Percentiles rank a stretch among this genome's conserved stretches.
Evolutionary conservation across 1,140 invertebrate species (phyloP).

Genomic region (Latrodectus geometricus): DNA sequence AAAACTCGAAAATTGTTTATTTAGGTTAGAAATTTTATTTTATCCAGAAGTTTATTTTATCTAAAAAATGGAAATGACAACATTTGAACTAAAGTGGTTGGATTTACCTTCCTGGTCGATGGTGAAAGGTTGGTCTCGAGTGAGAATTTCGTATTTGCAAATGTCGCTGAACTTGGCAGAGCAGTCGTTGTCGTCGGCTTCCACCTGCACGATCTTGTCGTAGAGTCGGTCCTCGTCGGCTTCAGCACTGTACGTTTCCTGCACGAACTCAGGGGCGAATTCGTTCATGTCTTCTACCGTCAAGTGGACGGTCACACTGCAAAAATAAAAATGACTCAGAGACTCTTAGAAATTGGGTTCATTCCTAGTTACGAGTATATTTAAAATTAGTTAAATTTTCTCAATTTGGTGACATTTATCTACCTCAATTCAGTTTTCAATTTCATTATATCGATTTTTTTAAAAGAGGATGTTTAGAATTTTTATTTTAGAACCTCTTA

Average conservation of each 20-base stretch:
- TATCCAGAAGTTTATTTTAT: no score
- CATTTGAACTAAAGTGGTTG: not conserved
- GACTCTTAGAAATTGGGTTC: not conserved
- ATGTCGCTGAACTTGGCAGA: slow-evolving; percentile 92
- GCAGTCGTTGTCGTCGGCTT: slow-evolving; percentile 90
- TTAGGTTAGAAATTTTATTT: no score
- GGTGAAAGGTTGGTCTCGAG: slow-evolving; percentile 83
- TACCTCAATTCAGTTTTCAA: no score
- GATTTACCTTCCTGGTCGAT: slow-evolving; percentile 87
- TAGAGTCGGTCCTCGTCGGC: slow-evolving; percentile 92
- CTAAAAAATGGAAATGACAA: no score
- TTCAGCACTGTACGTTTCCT: slow-evolving; percentile 84
- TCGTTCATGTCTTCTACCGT: slow-evolving; percentile 96
- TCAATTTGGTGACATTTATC: no score
- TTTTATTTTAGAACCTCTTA: no score
- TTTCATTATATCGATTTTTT: no score
- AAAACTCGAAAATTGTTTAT: no score
- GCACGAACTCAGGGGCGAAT: slow-evolving; percentile 87
- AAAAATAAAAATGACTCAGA: not conserved
- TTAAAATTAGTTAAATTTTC: no score
- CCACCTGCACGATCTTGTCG: slow-evolving; percentile 88
- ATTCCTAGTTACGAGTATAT: no score
- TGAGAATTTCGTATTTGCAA: slow-evolving; percentile 93
- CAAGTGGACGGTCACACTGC: slow-evolving; percentile 86
- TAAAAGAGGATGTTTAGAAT: no score